Percentiles rank a stretch among this genome's conserved stretches.
Evolutionary conservation across 2,888 invertebrate species (phyloP).

Genomic region (Crepidodera aurea): DNA sequence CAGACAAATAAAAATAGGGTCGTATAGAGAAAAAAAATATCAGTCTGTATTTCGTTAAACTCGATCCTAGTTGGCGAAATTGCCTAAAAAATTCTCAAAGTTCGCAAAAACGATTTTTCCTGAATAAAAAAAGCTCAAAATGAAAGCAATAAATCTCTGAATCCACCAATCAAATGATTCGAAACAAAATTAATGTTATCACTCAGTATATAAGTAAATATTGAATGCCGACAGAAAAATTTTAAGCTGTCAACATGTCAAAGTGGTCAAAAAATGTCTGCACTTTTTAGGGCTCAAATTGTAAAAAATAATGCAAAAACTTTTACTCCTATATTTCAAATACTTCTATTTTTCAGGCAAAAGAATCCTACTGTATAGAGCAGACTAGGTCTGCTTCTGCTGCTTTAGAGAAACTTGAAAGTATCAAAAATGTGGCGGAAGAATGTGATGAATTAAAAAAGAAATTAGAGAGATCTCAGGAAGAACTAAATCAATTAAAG

Average conservation of each 20-base stretch:
- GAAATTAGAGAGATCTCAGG: conserved; percentile 48
- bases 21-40: no score
- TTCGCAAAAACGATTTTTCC: no score
- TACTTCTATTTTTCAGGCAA: conserved; percentile 44
- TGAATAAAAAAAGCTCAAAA: no score
- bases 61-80: no score
- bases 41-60: no score
- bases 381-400: conserved; percentile 47
- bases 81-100: no score
- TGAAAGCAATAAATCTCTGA: no score
- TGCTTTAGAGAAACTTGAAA: conserved; percentile 55
- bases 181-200: background rate
- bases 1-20: no score
- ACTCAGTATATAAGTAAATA: background rate
- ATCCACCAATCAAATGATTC: background rate
- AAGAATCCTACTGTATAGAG: conserved; percentile 51
- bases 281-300: conserved; percentile 37
- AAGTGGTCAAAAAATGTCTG: conserved; percentile 37
- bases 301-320: conserved; percentile 36
- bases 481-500: conserved; percentile 47
- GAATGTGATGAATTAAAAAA: conserved; percentile 51
- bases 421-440: conserved; percentile 49
- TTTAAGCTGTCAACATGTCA: conserved; percentile 10
- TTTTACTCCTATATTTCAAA: background rate
- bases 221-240: background rate